Evolutionary conservation across 1,140 invertebrate genomes (phyloP), one percentile per base, ranked within the genome.

Genomic region (Artemia franciscana): DNA sequence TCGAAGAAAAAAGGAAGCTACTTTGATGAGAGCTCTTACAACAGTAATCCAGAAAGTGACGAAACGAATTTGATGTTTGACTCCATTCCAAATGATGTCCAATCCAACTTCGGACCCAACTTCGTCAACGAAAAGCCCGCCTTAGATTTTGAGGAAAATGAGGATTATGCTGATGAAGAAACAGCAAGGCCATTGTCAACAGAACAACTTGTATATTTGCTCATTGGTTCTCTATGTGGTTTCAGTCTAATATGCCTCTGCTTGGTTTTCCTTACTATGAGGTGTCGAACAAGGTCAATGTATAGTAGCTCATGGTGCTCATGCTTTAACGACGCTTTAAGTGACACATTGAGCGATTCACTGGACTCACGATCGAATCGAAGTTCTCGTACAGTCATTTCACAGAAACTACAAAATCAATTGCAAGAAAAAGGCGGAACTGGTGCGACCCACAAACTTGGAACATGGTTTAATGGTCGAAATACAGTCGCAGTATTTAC

Each of bases 381-480:
- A 21, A 57, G 39, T 57, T 24, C 26, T 21, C 24, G 58, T 12
- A n/a, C 58, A 26, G 15, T 58, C 24, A 25, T 26, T 18, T 27
- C 60, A 21, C 5, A 21, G 51, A 39, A 24, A 24, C 12, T 25
- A 23, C 21, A 5, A 21, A 26, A 39, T 24, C 25, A 57, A 15
- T 24, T 18, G n/a, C 39, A 62, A 57, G 24, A 27, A 26, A 15
- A 58, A 21, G 56, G 56, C 23, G 62, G 27, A 27, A 25, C 57
- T 2, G 62, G n/a, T 15, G 56, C 62, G 24, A 63, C 56, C 9
- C 62, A 63, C 27, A 64, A 64, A 9, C 56, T 64, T 9, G 60
- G 63, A 7, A 57, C 63, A 4, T 64, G 63, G 63, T 61, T 64
- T 60, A 64, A 39, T 21, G 63, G 63, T 5, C 63, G 63, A 26